Percentiles rank a stretch among this genome's conserved stretches.
Evolutionary conservation across 2,113 vertebrate genomes (phyloP).

Genomic region (Ptilorrhoa leucosticta): DNA sequence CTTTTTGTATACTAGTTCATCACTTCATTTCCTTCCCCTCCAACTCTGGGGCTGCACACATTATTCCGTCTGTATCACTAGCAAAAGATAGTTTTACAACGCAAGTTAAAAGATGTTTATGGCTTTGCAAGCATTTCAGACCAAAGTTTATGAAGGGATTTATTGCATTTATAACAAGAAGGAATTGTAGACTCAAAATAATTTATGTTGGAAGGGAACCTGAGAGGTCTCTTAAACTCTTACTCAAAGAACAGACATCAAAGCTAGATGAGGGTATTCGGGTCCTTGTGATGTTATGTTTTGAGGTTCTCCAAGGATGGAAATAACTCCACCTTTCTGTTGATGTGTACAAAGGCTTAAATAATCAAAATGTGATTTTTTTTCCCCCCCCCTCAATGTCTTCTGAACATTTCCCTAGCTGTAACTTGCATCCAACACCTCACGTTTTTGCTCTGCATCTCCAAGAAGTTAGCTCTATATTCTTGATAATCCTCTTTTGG

Average conservation of each 20-base stretch:
- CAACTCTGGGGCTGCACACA: neutral
- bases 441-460: neutral
- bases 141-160: neutral
- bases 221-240: neutral
- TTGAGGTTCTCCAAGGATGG: neutral
- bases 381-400: accelerated
- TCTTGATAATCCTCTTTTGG: neutral
- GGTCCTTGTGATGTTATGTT: neutral
- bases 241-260: neutral
- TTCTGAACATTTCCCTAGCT: neutral
- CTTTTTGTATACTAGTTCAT: slow-evolving; percentile 12
- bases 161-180: neutral
- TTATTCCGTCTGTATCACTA: neutral
- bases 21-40: slow-evolving; percentile 28
- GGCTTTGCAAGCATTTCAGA: neutral
- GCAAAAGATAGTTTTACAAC: neutral
- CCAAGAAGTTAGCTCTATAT: neutral
- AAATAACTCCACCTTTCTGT: neutral
- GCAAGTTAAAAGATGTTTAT: neutral
- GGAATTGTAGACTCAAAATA: neutral
- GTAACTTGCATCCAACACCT: neutral
- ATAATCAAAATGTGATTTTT: neutral
- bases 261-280: neutral
- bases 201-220: neutral
- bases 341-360: neutral